These are phyloP conservation scores for Riptortus pedestris DNA, from an alignment of 1,140 invertebrate species.

Conservation along the genomic window DNA sequence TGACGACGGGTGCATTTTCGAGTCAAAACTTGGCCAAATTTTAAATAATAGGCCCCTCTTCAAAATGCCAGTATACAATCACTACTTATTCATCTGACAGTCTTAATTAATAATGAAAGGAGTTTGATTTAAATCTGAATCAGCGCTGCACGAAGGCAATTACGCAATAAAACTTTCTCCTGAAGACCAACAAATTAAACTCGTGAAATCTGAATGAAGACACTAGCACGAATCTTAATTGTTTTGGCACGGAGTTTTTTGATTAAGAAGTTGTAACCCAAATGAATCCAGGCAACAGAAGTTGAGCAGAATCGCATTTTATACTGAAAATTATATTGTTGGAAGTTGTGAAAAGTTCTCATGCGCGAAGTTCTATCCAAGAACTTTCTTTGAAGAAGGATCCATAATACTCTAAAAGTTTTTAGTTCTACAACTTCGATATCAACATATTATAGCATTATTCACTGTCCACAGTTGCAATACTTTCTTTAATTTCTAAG, in stretches of 20 bases:
- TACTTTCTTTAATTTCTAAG: no score
- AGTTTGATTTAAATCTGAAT: no score
- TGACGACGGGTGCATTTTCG: no score
- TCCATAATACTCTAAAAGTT: conserved; percentile 11
- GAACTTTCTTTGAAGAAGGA: not conserved
- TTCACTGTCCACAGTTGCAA: not conserved
- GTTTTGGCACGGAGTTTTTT: not conserved
- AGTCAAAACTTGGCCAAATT: no score
- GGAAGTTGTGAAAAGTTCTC: conserved; percentile 2
- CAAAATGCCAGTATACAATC: no score
- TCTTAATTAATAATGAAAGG: no score
- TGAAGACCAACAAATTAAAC: not conserved
- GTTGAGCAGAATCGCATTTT: conserved; percentile 14
- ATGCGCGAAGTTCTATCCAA: not conserved
- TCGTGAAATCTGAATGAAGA: not conserved
- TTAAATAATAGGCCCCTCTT: no score
- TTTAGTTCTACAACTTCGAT: conserved; percentile 5
- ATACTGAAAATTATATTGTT: conserved; percentile 16
- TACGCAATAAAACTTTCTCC: not conserved
- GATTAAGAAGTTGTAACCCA: conserved; percentile 15
- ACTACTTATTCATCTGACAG: no score
- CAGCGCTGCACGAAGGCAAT: not conserved
- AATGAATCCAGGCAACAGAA: conserved; percentile 6
- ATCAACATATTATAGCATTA: conserved; percentile 12
- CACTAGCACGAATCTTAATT: conserved; percentile 5